Evolutionary conservation across 2,113 vertebrate species (phyloP).

Genomic region (Eublepharis macularius): DNA sequence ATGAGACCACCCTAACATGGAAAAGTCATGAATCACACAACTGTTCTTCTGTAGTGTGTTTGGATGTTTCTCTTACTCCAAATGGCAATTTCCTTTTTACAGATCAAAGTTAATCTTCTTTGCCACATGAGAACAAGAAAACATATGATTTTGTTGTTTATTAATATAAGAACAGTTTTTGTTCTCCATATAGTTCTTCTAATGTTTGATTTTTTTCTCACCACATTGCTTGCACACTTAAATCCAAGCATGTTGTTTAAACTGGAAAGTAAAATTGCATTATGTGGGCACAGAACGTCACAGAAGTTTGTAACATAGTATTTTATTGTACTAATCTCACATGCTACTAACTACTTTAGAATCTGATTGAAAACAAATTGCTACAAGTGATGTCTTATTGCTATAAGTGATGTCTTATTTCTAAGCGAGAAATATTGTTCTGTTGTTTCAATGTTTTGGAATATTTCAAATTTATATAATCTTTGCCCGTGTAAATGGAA

Average conservation of each 20-base stretch:
- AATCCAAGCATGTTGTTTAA: not conserved
- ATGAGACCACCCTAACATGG: not conserved
- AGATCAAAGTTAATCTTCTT: not conserved
- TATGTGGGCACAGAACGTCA: not conserved
- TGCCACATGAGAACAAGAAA: not conserved
- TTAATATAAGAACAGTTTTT: not conserved
- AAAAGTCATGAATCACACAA: not conserved
- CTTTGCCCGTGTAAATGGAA: not conserved
- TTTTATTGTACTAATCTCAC: not conserved
- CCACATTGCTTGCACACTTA: not conserved
- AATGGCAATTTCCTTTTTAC: not conserved
- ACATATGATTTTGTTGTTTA: not conserved
- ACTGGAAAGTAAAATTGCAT: not conserved
- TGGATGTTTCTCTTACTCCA: not conserved
- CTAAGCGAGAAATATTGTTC: not conserved
- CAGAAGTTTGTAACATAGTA: not conserved
- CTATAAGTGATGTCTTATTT: not conserved
- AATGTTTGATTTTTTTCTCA: not conserved
- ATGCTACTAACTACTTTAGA: conserved; percentile 1
- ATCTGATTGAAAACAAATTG: not conserved
- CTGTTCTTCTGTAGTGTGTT: not conserved
- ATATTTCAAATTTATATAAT: not conserved
- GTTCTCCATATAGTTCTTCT: not conserved
- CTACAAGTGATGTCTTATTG: not conserved
- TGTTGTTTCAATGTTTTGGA: not conserved